Percentiles rank a stretch among this genome's conserved stretches.
Evolutionary conservation across 2,113 vertebrate genomes (phyloP).

Genomic region (Rattus rattus): DNA sequence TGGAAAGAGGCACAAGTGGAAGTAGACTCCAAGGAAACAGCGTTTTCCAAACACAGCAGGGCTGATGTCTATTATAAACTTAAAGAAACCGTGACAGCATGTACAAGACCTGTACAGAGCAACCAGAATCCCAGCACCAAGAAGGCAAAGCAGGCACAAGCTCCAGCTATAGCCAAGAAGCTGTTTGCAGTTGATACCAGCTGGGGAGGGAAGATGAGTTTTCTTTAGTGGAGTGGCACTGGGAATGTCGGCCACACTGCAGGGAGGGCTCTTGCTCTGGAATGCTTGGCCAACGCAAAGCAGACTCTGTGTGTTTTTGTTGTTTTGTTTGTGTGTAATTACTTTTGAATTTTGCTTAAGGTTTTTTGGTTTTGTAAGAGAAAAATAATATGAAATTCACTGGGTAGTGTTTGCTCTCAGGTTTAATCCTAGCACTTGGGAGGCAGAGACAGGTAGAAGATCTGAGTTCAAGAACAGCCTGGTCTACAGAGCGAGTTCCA

Average conservation of each 20-base stretch:
- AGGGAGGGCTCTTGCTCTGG: not conserved
- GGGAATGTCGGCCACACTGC: not conserved
- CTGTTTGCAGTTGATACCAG: not conserved
- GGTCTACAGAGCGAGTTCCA: not conserved
- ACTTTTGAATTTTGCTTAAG: not conserved
- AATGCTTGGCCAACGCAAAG: not conserved
- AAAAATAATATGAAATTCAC: not conserved
- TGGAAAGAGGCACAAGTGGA: not conserved
- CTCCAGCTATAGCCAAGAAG: not conserved
- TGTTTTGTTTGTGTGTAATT: not conserved
- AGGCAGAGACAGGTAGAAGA: not conserved
- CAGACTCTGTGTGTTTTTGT: not conserved
- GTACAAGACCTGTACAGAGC: not conserved
- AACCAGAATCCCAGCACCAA: not conserved
- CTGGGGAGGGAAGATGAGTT: not conserved
- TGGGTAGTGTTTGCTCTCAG: not conserved
- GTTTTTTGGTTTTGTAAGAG: not conserved
- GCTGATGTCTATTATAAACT: not conserved
- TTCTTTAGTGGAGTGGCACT: not conserved
- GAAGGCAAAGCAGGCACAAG: not conserved
- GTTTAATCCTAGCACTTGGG: not conserved
- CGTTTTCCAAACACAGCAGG: not conserved
- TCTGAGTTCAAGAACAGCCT: not conserved
- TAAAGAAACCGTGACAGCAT: not conserved
- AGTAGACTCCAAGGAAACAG: not conserved